A percentile compares a stretch with the other conserved stretches of the same genome.
Conservation (phyloP, 2,113 vertebrate species). For the Syngnathoides biaculeatus region DNA sequence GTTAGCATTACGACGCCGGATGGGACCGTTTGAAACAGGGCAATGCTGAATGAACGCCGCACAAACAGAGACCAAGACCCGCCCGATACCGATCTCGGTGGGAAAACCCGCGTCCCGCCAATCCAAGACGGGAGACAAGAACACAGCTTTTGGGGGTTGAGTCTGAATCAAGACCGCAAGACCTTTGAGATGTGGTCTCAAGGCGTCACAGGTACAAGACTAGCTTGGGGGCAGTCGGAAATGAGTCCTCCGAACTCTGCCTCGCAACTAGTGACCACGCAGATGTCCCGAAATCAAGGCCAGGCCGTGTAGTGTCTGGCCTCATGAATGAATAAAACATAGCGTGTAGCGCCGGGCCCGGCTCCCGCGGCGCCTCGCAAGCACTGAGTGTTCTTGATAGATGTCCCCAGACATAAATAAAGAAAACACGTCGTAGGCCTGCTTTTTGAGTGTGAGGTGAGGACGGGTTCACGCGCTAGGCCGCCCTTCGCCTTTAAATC, state of each 20-base stretch:
- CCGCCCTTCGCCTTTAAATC: neutral
- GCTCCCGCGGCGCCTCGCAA: slow-evolving; percentile 34
- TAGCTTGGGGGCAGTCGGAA: neutral
- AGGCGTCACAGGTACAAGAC: too few species aligned
- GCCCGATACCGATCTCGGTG: too few species aligned
- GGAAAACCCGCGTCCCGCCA: too few species aligned
- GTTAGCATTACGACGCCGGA: too few species aligned
- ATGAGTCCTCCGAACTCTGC: neutral
- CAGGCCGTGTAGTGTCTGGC: slow-evolving; percentile 34
- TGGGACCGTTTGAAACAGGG: too few species aligned
- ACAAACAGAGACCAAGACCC: too few species aligned
- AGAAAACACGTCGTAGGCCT: slow-evolving; percentile 28
- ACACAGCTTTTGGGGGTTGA: too few species aligned
- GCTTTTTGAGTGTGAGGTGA: slow-evolving; percentile 16
- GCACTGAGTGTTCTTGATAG: slow-evolving; percentile 59
- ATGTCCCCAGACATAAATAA: slow-evolving; percentile 64
- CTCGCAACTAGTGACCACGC: neutral
- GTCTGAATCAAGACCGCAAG: too few species aligned
- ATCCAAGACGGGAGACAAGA: too few species aligned
- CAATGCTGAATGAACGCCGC: too few species aligned
- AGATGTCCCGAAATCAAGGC: neutral
- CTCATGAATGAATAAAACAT: slow-evolving; percentile 44
- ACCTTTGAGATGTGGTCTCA: too few species aligned
- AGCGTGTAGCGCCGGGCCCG: slow-evolving; percentile 28
- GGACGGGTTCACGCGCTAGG: slow-evolving; percentile 14